Percentiles rank a stretch among this genome's conserved stretches.
Evolutionary conservation across 2,113 vertebrate genomes (phyloP).

Genomic region (Rhabdornis inornatus): DNA sequence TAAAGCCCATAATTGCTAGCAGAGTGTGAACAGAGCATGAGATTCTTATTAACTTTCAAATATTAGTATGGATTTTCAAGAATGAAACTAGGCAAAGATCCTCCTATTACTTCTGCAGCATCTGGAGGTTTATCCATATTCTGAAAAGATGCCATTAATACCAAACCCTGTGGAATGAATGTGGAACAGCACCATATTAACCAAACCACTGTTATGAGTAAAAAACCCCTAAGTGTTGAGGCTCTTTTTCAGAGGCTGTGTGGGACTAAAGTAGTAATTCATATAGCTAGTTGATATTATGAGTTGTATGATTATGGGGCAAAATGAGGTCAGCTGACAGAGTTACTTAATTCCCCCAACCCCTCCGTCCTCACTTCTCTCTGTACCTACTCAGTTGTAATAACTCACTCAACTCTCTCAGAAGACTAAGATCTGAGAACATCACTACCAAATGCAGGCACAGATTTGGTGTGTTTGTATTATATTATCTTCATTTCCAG

Average conservation of each 20-base stretch:
- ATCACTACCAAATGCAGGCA: not conserved
- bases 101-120: not conserved
- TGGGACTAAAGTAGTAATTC: conserved; percentile 9
- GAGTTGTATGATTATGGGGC: not conserved
- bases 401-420: not conserved
- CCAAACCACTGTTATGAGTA: not conserved
- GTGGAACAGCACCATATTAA: not conserved
- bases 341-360: not conserved
- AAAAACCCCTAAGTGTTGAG: not conserved
- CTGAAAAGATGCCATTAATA: not conserved
- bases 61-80: not conserved
- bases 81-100: not conserved
- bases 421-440: not conserved
- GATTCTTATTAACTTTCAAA: not conserved
- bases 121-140: not conserved
- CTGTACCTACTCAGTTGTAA: not conserved
- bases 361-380: not conserved
- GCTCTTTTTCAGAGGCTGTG: not conserved
- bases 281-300: not conserved
- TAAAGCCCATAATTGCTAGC: not conserved
- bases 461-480: not conserved
- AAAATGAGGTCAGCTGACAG: not conserved
- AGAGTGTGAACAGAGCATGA: not conserved
- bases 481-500: not conserved
- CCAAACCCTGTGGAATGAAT: not conserved